phyloP scores from a whole-genome alignment of 1,140 invertebrate genomes.

The Drosophila subobscura region DNA sequence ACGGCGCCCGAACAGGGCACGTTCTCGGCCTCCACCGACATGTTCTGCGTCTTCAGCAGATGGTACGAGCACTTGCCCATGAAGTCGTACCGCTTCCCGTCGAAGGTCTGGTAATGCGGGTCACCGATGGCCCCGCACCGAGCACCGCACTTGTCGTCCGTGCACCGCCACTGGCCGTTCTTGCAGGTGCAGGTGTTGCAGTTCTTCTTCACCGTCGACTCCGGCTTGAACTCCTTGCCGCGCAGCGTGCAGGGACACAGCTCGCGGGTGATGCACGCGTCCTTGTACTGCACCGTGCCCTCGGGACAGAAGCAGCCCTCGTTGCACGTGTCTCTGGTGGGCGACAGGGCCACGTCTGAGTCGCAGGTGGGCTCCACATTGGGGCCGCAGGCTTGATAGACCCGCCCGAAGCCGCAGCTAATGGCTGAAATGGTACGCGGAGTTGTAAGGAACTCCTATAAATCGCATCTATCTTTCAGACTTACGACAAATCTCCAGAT shows the following conservation, averaged over 20 bases:
- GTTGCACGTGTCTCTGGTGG: conserved; percentile 86
- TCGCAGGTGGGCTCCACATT: conserved; percentile 86
- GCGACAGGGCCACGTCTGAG: conserved; percentile 51
- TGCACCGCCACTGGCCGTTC: conserved; percentile 90
- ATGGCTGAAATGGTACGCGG: conserved; percentile 84
- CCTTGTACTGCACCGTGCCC: conserved; percentile 88
- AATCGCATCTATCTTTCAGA: conserved; percentile 49
- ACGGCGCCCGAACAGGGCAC: conserved; percentile 91
- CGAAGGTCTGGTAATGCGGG: conserved; percentile 96
- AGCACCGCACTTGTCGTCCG: conserved; percentile 88
- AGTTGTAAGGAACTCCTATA: background rate
- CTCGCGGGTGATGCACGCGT: conserved; percentile 88
- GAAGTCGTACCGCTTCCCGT: conserved; percentile 92
- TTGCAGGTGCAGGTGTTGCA: conserved; percentile 89
- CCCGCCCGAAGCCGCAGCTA: conserved; percentile 87
- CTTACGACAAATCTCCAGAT: conserved; percentile 90
- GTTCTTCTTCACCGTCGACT: conserved; percentile 89
- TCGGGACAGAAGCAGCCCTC: conserved; percentile 94
- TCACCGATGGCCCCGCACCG: conserved; percentile 93
- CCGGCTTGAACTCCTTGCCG: conserved; percentile 90
- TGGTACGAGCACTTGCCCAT: conserved; percentile 95
- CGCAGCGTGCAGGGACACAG: conserved; percentile 92
- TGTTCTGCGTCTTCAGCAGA: conserved; percentile 87
- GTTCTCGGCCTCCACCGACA: conserved; percentile 92
- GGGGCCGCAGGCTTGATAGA: conserved; percentile 89